Evolutionary conservation across 2,888 invertebrate species (phyloP).

Genomic region (Nudaria mundana): DNA sequence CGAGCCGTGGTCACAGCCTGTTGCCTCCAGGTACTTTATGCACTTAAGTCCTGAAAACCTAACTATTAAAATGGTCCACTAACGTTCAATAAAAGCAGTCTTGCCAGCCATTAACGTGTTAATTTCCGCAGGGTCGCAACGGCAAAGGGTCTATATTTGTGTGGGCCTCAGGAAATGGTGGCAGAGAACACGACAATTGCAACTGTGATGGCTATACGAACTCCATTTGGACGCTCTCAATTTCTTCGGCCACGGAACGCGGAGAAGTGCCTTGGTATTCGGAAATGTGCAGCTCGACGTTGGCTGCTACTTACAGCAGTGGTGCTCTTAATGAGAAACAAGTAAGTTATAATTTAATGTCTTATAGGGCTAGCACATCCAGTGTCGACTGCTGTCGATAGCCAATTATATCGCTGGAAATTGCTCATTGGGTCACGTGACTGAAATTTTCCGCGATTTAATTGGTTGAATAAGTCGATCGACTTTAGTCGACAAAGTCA

Average conservation of each 20-base stretch:
- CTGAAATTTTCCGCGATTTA: too few species aligned
- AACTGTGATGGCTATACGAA: constrained; percentile 99
- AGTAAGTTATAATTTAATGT: constrained; percentile 63
- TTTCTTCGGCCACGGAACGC: constrained; percentile 96
- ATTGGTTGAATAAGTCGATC: too few species aligned
- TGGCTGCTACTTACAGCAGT: constrained; percentile 99
- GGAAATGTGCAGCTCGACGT: constrained; percentile 98
- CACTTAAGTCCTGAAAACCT: too few species aligned
- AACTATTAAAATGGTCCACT: too few species aligned
- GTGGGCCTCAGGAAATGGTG: constrained; percentile 99
- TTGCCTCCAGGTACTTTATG: too few species aligned
- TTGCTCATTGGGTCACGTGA: too few species aligned
- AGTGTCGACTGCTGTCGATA: too few species aligned
- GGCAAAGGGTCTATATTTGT: constrained; percentile 99
- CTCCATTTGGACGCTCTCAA: constrained; percentile 98
- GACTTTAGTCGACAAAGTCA: too few species aligned
- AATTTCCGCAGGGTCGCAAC: constrained; percentile 86
- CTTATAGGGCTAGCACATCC: too few species aligned
- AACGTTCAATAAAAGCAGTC: not conserved
- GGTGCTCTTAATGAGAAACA: constrained; percentile 94
- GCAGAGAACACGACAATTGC: constrained; percentile 97
- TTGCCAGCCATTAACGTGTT: constrained; percentile 16
- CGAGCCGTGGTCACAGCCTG: too few species aligned
- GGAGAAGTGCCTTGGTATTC: constrained; percentile 98
- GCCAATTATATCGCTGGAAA: too few species aligned